phyloP scores from a whole-genome alignment of 2,797 vertebrate species.

The Danionella dracula region DNA sequence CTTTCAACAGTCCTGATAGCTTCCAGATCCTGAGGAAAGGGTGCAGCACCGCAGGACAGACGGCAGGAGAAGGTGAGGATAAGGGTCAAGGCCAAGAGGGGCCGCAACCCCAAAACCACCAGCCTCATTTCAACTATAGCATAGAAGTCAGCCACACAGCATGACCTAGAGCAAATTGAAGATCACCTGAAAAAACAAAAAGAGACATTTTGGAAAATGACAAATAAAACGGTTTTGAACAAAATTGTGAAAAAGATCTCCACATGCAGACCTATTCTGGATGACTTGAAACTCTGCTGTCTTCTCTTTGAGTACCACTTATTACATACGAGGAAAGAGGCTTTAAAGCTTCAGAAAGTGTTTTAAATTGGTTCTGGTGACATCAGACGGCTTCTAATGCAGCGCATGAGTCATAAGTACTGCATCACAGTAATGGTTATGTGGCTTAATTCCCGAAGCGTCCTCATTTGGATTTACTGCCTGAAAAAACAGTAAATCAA shows the following conservation, averaged over 20 bases:
- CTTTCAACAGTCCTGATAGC: conserved; percentile 67
- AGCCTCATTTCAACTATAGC: conserved; percentile 67
- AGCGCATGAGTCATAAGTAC: not conserved
- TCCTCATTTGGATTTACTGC: not conserved
- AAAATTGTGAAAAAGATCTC: too few relatives aligned
- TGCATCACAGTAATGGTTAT: not conserved
- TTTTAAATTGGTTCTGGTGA: not conserved
- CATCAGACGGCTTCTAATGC: not conserved
- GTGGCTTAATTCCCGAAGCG: not conserved
- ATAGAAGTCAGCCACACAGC: conserved; percentile 65
- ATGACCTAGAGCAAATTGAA: conserved; percentile 57
- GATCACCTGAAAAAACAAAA: conserved; percentile 53
- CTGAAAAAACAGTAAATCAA: not conserved
- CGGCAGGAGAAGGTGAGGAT: conserved; percentile 56
- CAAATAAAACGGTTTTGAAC: not conserved
- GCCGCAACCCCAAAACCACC: conserved; percentile 53
- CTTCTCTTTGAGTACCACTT: not conserved
- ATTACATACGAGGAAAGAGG: not conserved
- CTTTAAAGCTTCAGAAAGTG: not conserved
- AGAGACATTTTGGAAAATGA: not conserved
- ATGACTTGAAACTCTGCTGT: not conserved
- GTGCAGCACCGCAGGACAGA: conserved; percentile 58
- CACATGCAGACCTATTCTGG: not conserved
- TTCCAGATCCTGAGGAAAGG: conserved; percentile 77
- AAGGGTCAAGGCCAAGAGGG: conserved; percentile 61